Evolutionary conservation across 2,888 invertebrate genomes (phyloP), one percentile per base, ranked within the genome.

Genomic region (Bimastos eiseni): DNA sequence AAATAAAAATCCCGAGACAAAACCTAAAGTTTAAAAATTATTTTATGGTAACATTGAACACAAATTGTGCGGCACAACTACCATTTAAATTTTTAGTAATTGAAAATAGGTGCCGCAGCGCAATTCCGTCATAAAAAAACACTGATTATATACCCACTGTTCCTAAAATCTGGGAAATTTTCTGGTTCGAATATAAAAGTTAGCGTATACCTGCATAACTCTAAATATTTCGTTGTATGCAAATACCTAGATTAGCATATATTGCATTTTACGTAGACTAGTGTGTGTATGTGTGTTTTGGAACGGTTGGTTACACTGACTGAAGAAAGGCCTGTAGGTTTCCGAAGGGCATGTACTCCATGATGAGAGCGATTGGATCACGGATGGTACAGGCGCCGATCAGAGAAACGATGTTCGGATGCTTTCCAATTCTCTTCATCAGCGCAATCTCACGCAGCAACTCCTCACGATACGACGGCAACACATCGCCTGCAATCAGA

Each of bases 321-420:
- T 91, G 91, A 36, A 94, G 93, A 92, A 95, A 95, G 90, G 93
- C 93, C 91, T 94, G 96, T 91, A 98, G 95, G 94, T 97, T 97
- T 0, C 97, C 97, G 92, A 97, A 96, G 0, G 97, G 97, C 30
- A 97, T 97, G 93, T 97, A 97, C 94, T 98, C 97, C 95, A 98
- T 96, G 21, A 98, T 95, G 92, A 97, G 97, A 91, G 97, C 96
- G 89, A 96, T 96, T 0, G 97, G 97, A 38, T 96, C 95, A 0
- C 96, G 95, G 34, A 96, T 95, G 0, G 92, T 92, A 93, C 97
- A 97, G 93, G 97, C 97, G 0, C 97, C 97, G 1, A 97, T 93
- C 91, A 97, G 95, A 24, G 96, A 95, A 33, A 98, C 97, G 90
- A 98, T 97, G 95, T 98, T 97, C 34, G 96, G 96, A 95, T 98